Percentiles rank a stretch among this genome's conserved stretches.
Evolutionary conservation across 2,797 vertebrate species (phyloP).

Genomic region (Pantherophis alleghaniensis): DNA sequence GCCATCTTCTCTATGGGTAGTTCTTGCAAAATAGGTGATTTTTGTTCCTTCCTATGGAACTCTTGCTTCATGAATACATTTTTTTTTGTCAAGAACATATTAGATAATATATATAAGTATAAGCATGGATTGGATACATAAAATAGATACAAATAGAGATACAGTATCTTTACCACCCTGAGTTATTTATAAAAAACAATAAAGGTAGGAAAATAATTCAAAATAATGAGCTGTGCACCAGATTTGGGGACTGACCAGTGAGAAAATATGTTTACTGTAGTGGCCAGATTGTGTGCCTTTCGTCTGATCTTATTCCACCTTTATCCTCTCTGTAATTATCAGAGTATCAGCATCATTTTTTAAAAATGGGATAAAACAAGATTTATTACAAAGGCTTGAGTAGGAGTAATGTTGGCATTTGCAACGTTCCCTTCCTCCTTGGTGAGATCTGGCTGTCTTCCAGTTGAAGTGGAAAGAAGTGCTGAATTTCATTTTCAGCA

Average conservation of each 20-base stretch:
- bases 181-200: not conserved
- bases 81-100: no score
- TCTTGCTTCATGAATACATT: no score
- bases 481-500: conserved; percentile 39
- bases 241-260: not conserved
- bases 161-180: not conserved
- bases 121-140: no score
- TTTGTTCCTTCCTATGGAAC: not conserved
- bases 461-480: conserved; percentile 25
- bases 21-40: not conserved
- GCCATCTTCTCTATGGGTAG: not conserved
- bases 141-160: not conserved
- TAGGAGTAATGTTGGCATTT: conserved; percentile 18
- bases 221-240: not conserved
- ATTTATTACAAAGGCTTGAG: not conserved
- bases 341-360: not conserved
- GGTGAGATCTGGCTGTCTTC: conserved; percentile 16
- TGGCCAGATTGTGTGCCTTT: not conserved
- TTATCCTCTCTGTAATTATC: not conserved
- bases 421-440: conserved; percentile 17
- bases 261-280: not conserved
- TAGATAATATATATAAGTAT: no score
- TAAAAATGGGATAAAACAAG: not conserved
- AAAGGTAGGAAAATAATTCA: not conserved
- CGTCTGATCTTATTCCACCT: conserved; percentile 1